Evolutionary conservation across 2,797 vertebrate genomes (phyloP).

Genomic region (Manis crassicaudata): DNA sequence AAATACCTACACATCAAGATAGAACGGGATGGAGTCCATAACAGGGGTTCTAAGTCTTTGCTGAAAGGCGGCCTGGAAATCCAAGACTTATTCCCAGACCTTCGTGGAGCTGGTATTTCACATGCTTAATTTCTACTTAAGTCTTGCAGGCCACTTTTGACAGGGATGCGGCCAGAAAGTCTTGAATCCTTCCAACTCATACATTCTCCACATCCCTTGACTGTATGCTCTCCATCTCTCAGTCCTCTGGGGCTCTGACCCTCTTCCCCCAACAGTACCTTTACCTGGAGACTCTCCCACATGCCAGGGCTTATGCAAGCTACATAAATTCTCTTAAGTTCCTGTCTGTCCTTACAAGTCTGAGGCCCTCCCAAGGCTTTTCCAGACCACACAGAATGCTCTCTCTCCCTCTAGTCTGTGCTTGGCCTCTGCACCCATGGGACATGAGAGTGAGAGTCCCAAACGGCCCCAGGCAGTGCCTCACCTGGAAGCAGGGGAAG

Average conservation of each 20-base stretch:
- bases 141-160: neutral
- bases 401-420: neutral
- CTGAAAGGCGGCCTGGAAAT: neutral
- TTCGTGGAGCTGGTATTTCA: neutral
- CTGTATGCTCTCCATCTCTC: neutral
- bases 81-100: neutral
- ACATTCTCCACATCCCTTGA: neutral
- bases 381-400: neutral
- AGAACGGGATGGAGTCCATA: neutral
- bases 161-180: neutral
- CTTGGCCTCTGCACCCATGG: neutral
- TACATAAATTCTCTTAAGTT: neutral
- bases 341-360: neutral
- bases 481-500: neutral
- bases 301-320: neutral
- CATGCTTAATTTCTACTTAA: neutral
- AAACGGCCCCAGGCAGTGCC: neutral
- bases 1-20: neutral
- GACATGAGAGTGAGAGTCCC: neutral
- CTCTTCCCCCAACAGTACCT: neutral
- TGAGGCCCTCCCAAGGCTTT: neutral
- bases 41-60: neutral
- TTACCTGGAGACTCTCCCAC: neutral
- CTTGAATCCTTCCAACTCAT: neutral
- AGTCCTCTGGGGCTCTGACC: neutral